Base-by-base conservation (phyloP, 2,797 vertebrate species). In the Taenioides sp. region DNA sequence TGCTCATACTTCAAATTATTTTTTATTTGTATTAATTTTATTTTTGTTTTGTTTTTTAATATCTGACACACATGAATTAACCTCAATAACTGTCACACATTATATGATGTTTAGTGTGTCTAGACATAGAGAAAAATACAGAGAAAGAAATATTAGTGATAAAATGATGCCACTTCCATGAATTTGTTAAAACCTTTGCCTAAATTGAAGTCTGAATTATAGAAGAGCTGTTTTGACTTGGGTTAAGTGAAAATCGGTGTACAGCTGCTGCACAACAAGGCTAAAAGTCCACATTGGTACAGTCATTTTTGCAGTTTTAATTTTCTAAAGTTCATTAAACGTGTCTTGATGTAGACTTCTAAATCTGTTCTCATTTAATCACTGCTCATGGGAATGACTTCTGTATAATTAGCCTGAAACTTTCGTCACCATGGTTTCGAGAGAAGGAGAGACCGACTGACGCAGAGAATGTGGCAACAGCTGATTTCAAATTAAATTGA, bases 371-470 rank as follows among this genome's bases (percentile, higher is more conserved):
- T 87, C 72, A 67, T 25, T 88, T 88, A 91, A 91, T 87, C 86
- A 88, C 80, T 83, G 86, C 89, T 85, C 88, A 65, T 71, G 71
- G 86, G 85, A 87, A 78, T 80, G 62, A 0, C 63, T 67, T 88
- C 75, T 82, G 84, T 83, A 84, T 91, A 91, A 90, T 91, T 89
- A 88, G 73, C 65, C 65, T 80, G 71, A 84, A 87, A 80, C 83
- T 86, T 87, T 84, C 90, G 89, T 91, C 83, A 82, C 84, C 65
- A 57, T 80, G 70, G 75, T 78, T 78, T 86, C 80, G 63, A 74
- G 81, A 73, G 72, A 76, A 75, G 11, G 9, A 22, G n/a, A 34
- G 57, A 71, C 17, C 22, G 1, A 5, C 22, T 25, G 22, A 57
- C 4, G 20, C 22, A 57, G 11, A 57, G 54, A 25, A 31, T 20